Conservation (phyloP, 92 coral and sea anemone species). For the Scolanthus callimorphus region DNA sequence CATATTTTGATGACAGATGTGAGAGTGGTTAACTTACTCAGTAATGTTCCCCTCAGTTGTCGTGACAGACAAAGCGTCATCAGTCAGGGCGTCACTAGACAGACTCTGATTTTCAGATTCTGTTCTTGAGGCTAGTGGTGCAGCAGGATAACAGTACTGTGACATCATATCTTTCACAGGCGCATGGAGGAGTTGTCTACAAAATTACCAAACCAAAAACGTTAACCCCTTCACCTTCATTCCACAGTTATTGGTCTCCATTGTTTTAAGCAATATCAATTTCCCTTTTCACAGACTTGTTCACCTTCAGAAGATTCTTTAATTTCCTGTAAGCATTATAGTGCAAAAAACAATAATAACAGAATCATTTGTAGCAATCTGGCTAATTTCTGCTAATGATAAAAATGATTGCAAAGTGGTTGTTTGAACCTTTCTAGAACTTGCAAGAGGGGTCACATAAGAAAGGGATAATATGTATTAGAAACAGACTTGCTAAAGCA, state of each 20-base stretch:
- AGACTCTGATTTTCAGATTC: conserved; percentile 92
- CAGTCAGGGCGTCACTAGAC: conserved; percentile 96
- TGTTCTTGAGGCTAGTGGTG: conserved; percentile 78
- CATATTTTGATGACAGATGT: too few species aligned
- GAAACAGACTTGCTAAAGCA: neutral
- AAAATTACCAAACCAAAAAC: neutral
- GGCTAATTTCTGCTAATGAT: neutral
- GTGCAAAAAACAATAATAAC: neutral
- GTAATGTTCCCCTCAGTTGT: conserved; percentile 51
- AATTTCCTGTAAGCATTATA: neutral
- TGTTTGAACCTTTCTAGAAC: too few species aligned
- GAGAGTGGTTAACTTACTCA: conserved; percentile 64
- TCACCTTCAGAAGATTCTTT: neutral
- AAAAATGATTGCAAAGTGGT: neutral
- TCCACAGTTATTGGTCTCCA: too few species aligned
- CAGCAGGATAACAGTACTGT: conserved; percentile 73
- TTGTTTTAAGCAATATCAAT: neutral
- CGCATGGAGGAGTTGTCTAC: conserved; percentile 62
- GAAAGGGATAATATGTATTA: neutral
- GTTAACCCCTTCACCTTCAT: neutral
- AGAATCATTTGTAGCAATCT: neutral
- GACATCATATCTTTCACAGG: conserved; percentile 61
- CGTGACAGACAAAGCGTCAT: conserved; percentile 75
- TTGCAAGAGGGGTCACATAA: too few species aligned
- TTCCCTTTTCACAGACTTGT: neutral